These are phyloP conservation scores for Aselliscus stoliczkanus DNA, from an alignment of 2,797 vertebrate genomes.

Conservation along the genomic window DNA sequence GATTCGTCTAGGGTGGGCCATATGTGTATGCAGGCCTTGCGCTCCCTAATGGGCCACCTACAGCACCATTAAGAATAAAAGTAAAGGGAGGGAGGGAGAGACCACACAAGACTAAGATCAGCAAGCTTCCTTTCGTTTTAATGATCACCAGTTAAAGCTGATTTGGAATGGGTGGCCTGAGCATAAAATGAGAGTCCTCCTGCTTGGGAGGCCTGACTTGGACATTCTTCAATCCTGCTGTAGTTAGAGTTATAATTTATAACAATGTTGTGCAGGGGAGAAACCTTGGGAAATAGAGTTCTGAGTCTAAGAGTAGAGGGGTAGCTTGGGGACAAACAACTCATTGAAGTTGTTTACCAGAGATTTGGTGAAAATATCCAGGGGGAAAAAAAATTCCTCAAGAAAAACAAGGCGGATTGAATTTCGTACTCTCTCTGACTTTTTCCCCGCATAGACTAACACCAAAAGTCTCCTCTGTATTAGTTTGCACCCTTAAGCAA, in stretches of 20 bases:
- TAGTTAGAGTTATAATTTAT: neutral
- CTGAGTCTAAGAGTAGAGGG: neutral
- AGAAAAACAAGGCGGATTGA: neutral
- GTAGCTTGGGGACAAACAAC: neutral
- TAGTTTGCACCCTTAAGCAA: neutral
- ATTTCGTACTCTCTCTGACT: neutral
- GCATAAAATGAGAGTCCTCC: neutral
- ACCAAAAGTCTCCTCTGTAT: neutral
- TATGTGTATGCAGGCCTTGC: neutral
- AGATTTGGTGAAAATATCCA: neutral
- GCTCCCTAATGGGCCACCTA: conserved; percentile 12
- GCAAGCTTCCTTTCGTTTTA: neutral
- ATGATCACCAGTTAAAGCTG: neutral
- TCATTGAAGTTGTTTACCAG: neutral
- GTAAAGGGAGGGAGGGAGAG: neutral
- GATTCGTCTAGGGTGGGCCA: neutral
- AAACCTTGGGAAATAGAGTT: neutral
- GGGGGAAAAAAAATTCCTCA: neutral
- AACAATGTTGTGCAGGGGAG: neutral
- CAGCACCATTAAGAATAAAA: neutral
- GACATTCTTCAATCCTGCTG: neutral
- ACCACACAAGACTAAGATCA: conserved; percentile 7
- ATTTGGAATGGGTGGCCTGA: neutral
- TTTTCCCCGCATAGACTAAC: neutral
- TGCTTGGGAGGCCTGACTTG: neutral